Evolutionary conservation across 2,888 invertebrate genomes (phyloP), one percentile per base, ranked within the genome.

Genomic region (Erynnis tages): DNA sequence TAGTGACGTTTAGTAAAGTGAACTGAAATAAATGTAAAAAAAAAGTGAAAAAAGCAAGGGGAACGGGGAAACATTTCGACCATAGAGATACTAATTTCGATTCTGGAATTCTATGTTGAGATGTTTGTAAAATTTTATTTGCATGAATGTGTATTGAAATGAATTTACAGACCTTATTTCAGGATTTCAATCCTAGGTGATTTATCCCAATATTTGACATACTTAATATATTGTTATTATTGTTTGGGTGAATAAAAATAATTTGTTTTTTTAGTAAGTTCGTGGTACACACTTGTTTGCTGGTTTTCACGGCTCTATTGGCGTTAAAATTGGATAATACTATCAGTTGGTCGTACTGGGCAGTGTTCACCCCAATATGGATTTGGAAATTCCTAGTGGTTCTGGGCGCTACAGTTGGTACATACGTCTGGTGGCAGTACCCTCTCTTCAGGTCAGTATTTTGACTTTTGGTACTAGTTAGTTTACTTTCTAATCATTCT

Each of bases 301-400:
- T 98, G 77, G 91, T 96, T 64, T 99, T 99, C 84, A 96, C 97
- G 54, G 93, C 95, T 56, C 90, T 99, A 61, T 94, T 99, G 80
- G 95, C 98, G 8, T 90, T 99, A 67, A 93, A 96, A 69, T 90
- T 98, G 64, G 99, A 99, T 89, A 93, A 94, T 58, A 92, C 93
- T 55, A 94, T 96, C 74, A 92, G 95, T 73, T 98, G 98, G 96
- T 97, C 96, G 40, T 98, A 95, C 83, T 98, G 98, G 98, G 94
- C 96, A 4, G 94, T 99, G 34, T 99, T 99, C 82, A 92, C 95
- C 13, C 99, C 99, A 44, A 94, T 99, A 73, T 99, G 98, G 98
- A 93, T 98, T 64, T 99, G 99, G 98, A 99, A 99, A 79, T 92
- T 93, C 57, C 91, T 98, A 75, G 98, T 97, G 10, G 94, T 98